phyloP scores from a whole-genome alignment of 2,113 vertebrate genomes.

The Lycaon pictus region DNA sequence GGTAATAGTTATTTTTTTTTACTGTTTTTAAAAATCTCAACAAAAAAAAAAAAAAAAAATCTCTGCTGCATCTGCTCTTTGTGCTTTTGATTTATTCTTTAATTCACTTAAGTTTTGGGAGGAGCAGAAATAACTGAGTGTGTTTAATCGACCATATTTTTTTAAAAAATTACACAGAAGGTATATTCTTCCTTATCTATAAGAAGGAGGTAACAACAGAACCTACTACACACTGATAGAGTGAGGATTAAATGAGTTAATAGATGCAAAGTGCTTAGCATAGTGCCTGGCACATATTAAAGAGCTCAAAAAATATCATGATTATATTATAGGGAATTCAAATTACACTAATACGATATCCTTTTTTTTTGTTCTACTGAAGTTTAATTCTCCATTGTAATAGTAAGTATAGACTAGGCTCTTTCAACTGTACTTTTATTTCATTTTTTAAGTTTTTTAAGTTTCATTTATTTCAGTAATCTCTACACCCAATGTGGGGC shows the following conservation, averaged over 20 bases:
- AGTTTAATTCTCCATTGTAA: conserved; percentile 21
- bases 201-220: background rate
- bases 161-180: conserved; percentile 37
- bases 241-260: conserved; percentile 18
- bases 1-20: background rate
- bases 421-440: background rate
- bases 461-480: background rate
- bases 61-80: conserved; percentile 43
- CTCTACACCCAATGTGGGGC: background rate
- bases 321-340: background rate
- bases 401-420: background rate
- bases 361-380: background rate
- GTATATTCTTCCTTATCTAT: background rate
- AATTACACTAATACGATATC: background rate
- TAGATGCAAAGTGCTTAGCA: background rate
- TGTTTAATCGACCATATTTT: conserved; percentile 41
- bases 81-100: conserved; percentile 39
- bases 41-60: background rate
- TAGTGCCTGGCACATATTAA: background rate
- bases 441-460: background rate
- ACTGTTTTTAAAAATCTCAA: conserved; percentile 7
- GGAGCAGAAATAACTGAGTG: conserved; percentile 34
- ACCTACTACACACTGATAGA: background rate
- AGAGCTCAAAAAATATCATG: background rate
- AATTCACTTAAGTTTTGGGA: conserved; percentile 40